Evolutionary conservation across 1,140 invertebrate species (phyloP).

Genomic region (Pectinophora gossypiella): DNA sequence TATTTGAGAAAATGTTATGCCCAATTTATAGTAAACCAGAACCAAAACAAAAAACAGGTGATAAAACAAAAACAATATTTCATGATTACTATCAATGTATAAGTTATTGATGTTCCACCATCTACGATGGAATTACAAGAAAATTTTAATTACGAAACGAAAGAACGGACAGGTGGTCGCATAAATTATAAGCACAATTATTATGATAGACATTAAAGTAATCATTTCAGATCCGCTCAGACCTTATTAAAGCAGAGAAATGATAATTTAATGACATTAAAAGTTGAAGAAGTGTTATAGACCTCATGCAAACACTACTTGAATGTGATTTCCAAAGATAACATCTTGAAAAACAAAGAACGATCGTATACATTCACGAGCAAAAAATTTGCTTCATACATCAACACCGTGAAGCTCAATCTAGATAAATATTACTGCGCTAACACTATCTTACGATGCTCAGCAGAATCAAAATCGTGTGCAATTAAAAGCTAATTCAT

Average conservation of each 20-base stretch:
- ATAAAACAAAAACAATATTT: neutral
- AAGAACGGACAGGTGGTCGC: neutral
- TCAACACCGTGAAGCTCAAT: no score
- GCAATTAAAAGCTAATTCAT: neutral
- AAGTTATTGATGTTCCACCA: neutral
- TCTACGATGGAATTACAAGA: neutral
- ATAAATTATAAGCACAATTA: conserved; percentile 1
- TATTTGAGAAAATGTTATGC: no score
- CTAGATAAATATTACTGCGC: no score
- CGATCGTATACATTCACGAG: no score
- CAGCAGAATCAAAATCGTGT: neutral
- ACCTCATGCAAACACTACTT: no score
- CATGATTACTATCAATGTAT: neutral
- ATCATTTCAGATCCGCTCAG: neutral
- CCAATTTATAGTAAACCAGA: no score
- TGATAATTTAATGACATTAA: neutral
- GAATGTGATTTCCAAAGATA: no score
- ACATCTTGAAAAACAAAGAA: no score
- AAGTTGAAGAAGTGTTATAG: no score
- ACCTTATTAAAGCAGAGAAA: neutral
- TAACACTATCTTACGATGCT: neutral
- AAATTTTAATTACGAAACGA: conserved; percentile 1
- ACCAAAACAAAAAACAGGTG: no score
- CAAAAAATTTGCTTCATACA: no score
- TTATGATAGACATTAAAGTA: neutral